Conservation (phyloP, 2,113 vertebrate species). For the Semnopithecus entellus region DNA sequence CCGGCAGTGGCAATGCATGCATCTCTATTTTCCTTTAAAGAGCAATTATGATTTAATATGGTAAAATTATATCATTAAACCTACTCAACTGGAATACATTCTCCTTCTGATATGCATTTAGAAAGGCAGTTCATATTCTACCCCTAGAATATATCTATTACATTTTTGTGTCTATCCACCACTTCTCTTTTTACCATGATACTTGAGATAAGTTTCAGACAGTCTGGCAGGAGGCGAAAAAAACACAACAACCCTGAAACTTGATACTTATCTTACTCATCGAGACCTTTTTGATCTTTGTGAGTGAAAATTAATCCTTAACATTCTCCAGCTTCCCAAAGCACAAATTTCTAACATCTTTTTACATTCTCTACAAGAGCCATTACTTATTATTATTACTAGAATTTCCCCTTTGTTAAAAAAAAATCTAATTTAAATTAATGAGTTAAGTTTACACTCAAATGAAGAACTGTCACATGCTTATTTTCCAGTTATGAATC, state of each 20-base stretch:
- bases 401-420: conserved; percentile 29
- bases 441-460: conserved; percentile 39
- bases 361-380: conserved; percentile 54
- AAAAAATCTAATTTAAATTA: conserved; percentile 56
- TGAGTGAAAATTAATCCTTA: conserved; percentile 81
- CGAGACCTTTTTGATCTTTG: conserved; percentile 82
- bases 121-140: conserved; percentile 63
- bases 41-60: conserved; percentile 75
- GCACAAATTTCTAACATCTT: conserved; percentile 75
- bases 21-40: conserved; percentile 68
- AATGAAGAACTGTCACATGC: neutral
- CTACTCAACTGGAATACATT: conserved; percentile 68
- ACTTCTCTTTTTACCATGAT: conserved; percentile 70
- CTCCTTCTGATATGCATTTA: conserved; percentile 64
- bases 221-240: conserved; percentile 74
- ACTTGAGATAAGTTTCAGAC: conserved; percentile 78
- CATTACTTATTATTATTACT: conserved; percentile 53
- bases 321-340: conserved; percentile 70
- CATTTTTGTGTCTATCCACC: conserved; percentile 69
- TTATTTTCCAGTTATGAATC: conserved; percentile 56
- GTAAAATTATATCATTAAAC: conserved; percentile 77
- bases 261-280: conserved; percentile 69
- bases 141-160: conserved; percentile 70
- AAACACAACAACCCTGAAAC: conserved; percentile 67
- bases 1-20: neutral